Conservation (phyloP, 2,888 invertebrate species). For the Caenorhabditis sp. region DNA sequence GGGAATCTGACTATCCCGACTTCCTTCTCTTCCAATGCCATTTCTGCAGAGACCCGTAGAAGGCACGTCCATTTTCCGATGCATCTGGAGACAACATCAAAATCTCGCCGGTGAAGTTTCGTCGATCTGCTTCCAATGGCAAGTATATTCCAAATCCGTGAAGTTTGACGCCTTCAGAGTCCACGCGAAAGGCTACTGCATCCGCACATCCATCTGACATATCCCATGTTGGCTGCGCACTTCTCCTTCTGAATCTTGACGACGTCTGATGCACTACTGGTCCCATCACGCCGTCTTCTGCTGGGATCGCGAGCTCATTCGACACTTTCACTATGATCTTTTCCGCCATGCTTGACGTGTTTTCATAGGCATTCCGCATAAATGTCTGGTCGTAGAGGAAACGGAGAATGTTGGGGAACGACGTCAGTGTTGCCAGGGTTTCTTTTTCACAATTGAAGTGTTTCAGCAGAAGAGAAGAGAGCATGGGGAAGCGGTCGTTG, state of each 20-base stretch:
- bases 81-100: slow-evolving; percentile 52
- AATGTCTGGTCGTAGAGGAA: slow-evolving; percentile 75
- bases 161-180: slow-evolving; percentile 89
- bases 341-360: slow-evolving; percentile 58
- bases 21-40: slow-evolving; percentile 52
- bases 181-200: slow-evolving; percentile 87
- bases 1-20: slow-evolving; percentile 58
- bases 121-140: slow-evolving; percentile 52
- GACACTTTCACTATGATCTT: slow-evolving; percentile 83
- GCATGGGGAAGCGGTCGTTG: slow-evolving; percentile 81
- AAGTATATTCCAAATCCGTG: slow-evolving; percentile 82
- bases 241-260: slow-evolving; percentile 87
- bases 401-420: slow-evolving; percentile 68
- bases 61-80: slow-evolving; percentile 49
- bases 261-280: slow-evolving; percentile 81
- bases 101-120: slow-evolving; percentile 42
- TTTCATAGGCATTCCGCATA: slow-evolving; percentile 21
- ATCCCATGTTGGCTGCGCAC: slow-evolving; percentile 93
- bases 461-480: slow-evolving; percentile 88
- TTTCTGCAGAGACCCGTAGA: slow-evolving; percentile 29
- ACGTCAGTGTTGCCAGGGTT: slow-evolving; percentile 56
- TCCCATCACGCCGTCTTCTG: slow-evolving; percentile 49
- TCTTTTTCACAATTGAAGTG: slow-evolving; percentile 80
- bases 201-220: slow-evolving; percentile 97
- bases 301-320: slow-evolving; percentile 83